A percentile compares a stretch with the other conserved stretches of the same genome.
Conservation (phyloP, 2,888 invertebrate species). For the Tolmerus cingulatus region DNA sequence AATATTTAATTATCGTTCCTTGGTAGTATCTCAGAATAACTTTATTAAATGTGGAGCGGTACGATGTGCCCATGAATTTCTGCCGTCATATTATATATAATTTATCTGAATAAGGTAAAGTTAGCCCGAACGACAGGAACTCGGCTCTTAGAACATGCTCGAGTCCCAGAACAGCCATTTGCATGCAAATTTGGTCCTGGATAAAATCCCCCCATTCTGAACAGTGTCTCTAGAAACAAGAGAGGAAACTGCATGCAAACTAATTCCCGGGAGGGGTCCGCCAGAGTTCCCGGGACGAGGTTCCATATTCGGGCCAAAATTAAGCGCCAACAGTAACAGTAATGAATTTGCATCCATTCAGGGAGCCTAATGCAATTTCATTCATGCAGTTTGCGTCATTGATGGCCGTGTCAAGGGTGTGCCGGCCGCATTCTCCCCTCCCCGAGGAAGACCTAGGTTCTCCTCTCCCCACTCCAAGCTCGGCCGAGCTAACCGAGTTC, state of each 20-base stretch:
- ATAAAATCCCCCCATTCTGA: not conserved
- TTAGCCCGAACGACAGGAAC: not conserved
- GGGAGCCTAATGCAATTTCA: conserved; percentile 11
- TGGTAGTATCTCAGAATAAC: not conserved
- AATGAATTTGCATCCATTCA: conserved; percentile 5
- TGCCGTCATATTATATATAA: not conserved
- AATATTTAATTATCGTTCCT: not conserved
- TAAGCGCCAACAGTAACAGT: not conserved
- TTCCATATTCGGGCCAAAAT: not conserved
- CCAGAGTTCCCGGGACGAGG: not conserved
- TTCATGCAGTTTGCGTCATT: conserved; percentile 17
- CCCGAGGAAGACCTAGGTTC: not conserved
- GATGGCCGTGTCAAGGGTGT: not conserved
- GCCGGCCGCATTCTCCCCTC: not conserved
- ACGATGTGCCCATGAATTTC: not conserved
- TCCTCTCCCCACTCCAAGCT: not conserved
- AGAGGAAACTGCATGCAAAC: not conserved
- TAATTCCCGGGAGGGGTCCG: not conserved
- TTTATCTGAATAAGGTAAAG: not conserved
- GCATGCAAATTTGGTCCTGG: not conserved
- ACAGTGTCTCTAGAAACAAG: not conserved
- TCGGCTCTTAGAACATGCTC: not conserved
- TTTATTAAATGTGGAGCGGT: not conserved
- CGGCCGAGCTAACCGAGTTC: not conserved
- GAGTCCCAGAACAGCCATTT: not conserved